phyloP scores from a whole-genome alignment of 64 coral and sea anemone species.

The Pachyseris speciosa region DNA sequence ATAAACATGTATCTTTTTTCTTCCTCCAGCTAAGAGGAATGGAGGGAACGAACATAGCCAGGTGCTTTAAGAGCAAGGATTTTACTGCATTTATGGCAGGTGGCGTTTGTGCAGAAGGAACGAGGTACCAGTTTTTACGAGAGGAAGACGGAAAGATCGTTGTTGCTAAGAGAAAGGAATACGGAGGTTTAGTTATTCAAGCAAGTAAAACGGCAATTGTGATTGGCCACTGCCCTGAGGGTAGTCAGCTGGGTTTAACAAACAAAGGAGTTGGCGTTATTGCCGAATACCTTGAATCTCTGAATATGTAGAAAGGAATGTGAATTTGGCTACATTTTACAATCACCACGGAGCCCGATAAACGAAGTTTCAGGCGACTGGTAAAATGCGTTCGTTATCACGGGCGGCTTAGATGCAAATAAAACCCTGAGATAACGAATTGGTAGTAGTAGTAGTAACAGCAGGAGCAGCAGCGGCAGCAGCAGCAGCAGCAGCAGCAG shows the following conservation, averaged over 20 bases:
- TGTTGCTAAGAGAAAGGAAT: conserved; percentile 44
- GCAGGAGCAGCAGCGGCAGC: too few species aligned
- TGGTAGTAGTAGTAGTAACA: too few species aligned
- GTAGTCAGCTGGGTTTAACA: conserved; percentile 16
- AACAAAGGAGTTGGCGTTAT: conserved; percentile 60
- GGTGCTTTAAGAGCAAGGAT: conserved; percentile 62
- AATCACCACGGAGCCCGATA: too few species aligned
- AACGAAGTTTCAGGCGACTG: too few species aligned
- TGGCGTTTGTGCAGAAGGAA: conserved; percentile 41
- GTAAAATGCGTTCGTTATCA: too few species aligned
- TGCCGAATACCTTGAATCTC: conserved; percentile 62
- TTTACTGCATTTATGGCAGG: conserved; percentile 46
- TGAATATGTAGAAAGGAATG: background rate
- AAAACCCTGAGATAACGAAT: too few species aligned
- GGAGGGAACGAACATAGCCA: conserved; percentile 28
- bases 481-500: too few species aligned
- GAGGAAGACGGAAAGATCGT: conserved; percentile 53
- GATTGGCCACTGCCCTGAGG: conserved; percentile 46
- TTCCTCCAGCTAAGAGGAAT: background rate
- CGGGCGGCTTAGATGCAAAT: too few species aligned
- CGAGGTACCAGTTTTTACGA: conserved; percentile 49
- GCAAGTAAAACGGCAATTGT: conserved; percentile 75
- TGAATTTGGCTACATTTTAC: background rate
- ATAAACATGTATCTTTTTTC: background rate
- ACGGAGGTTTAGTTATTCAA: conserved; percentile 54